Base-by-base conservation (phyloP, 1,140 invertebrate genomes). In the Magallana ariakensis region DNA sequence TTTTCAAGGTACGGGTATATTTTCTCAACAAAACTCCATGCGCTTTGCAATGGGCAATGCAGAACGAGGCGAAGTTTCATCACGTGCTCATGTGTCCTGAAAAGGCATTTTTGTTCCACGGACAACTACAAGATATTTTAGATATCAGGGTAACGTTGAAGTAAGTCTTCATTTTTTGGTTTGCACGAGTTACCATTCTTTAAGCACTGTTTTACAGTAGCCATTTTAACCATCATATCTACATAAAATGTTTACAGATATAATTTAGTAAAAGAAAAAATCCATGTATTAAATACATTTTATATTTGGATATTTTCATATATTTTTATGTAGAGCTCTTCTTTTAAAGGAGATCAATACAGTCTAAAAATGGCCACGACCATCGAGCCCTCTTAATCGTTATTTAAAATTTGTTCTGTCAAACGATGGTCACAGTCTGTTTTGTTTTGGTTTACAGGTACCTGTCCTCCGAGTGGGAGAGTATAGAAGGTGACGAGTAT, bases 11-110 rank as follows among this genome's bases (percentile, higher is more conserved):
- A 22, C 70, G 92, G 13, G 80, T 92, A 7, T 93, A 93, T 62
- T 93, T 93, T 80, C 84, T 93, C 19, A 93, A 93, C 87, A 93
- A 93, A 70, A 93, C 92, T 4, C 91, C 91, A 16, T 93, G 92
- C 85, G 91, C 91, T n/a, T 85, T 93, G 16, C 90, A 93, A 83
- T 93, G 92, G 92, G 91, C 92, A 2, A 93, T 91, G 54, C 90
- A 93, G 26, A 91, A 91, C 84, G 92, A 93, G 89, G 87, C 90
- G 33, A 70, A 91, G 57, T 93, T 90, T 89, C 89, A 90, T 56
- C 89, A 90, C 26, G 88, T 87, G 57, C 84, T 91, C 11, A 87
- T 87, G n/a, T 92, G 92, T 60, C 92, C 92, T 8, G 92, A 93
- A 26, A 91, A 91, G 33, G 88, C 87, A 4, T 93, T 92, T 83